These are phyloP conservation scores for Patella caerulea DNA, from an alignment of 2,888 invertebrate genomes.

Conservation along the genomic window DNA sequence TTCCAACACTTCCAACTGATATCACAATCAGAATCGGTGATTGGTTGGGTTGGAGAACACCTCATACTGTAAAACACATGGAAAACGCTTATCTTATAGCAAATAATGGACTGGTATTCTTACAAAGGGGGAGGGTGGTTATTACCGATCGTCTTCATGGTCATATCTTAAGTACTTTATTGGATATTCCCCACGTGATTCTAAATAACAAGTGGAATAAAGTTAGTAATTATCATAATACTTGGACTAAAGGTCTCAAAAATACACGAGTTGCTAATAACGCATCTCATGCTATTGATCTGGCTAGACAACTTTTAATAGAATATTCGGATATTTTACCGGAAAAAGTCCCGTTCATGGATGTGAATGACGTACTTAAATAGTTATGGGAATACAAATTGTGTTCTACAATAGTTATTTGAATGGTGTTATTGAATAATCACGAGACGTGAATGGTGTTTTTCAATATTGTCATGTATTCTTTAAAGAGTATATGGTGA, in stretches of 20 bases:
- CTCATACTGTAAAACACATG: background rate
- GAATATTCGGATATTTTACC: slow-evolving; percentile 4
- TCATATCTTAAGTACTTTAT: slow-evolving; percentile 36
- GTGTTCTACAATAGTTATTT: too few species aligned
- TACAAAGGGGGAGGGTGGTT: slow-evolving; percentile 38
- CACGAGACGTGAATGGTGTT: too few species aligned
- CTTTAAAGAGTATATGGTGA: too few species aligned
- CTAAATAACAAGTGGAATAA: slow-evolving; percentile 37
- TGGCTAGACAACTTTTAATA: slow-evolving; percentile 7
- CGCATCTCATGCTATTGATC: slow-evolving; percentile 16
- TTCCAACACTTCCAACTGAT: slow-evolving; percentile 16
- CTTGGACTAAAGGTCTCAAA: slow-evolving; percentile 31
- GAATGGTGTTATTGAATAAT: too few species aligned
- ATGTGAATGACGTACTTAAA: too few species aligned
- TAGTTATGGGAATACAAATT: too few species aligned
- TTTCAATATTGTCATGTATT: too few species aligned
- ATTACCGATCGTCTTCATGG: slow-evolving; percentile 44
- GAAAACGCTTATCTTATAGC: slow-evolving; percentile 25
- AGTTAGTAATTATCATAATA: slow-evolving; percentile 31
- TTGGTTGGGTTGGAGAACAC: slow-evolving; percentile 23
- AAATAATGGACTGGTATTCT: slow-evolving; percentile 27
- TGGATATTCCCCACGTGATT: slow-evolving; percentile 42
- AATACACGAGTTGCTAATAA: slow-evolving; percentile 20
- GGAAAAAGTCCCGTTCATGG: background rate
- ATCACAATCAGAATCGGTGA: slow-evolving; percentile 2